These are phyloP conservation scores for Lophochroa leadbeateri DNA, from an alignment of 2,113 vertebrate genomes.

Conservation along the genomic window DNA sequence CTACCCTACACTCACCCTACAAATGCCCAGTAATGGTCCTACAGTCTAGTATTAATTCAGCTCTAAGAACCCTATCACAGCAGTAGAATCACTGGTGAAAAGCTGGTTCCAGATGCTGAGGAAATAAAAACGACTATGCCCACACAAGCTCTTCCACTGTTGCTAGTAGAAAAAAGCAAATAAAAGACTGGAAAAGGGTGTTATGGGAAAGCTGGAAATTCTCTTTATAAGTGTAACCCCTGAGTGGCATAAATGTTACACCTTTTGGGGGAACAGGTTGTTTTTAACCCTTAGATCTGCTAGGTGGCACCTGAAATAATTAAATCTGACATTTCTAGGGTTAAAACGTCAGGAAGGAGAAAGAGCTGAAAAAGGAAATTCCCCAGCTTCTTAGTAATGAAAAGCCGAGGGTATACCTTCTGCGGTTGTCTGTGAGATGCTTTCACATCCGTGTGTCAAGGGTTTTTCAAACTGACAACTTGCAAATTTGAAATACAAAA, in stretches of 20 bases:
- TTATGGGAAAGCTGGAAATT: neutral
- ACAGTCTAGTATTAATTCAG: neutral
- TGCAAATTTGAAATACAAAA: conserved; percentile 89
- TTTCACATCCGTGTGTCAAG: conserved; percentile 82
- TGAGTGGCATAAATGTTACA: conserved; percentile 19
- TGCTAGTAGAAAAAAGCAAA: neutral
- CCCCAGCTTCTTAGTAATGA: conserved; percentile 82
- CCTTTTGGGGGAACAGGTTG: conserved; percentile 37
- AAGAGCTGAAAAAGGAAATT: conserved; percentile 82
- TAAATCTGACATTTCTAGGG: conserved; percentile 81
- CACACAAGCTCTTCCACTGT: neutral
- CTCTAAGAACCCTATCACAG: neutral
- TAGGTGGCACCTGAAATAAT: conserved; percentile 73
- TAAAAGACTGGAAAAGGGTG: neutral
- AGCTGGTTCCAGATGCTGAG: neutral
- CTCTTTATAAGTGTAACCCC: neutral
- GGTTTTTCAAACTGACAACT: conserved; percentile 88
- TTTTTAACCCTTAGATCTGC: conserved; percentile 77
- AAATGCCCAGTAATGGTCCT: neutral
- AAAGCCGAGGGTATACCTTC: conserved; percentile 84
- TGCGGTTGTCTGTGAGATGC: conserved; percentile 77
- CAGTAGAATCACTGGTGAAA: neutral
- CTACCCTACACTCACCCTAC: neutral
- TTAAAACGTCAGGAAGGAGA: conserved; percentile 81
- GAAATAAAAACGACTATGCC: neutral